These are phyloP conservation scores for Acropternis orthonyx DNA, from an alignment of 2,797 vertebrate species.

Conservation along the genomic window DNA sequence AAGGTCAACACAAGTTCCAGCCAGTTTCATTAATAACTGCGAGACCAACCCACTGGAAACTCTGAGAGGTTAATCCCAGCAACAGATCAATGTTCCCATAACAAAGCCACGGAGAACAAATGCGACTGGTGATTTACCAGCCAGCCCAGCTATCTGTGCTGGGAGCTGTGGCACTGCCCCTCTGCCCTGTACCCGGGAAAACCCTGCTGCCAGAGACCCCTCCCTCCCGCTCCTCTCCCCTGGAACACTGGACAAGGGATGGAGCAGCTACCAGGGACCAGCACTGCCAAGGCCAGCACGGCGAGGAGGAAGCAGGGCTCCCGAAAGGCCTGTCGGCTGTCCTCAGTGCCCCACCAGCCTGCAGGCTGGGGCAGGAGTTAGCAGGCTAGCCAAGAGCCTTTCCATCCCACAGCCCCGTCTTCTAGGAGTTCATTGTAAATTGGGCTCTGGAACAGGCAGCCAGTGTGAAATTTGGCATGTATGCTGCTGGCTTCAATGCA, in stretches of 20 bases:
- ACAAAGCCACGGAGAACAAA: slow-evolving; percentile 28
- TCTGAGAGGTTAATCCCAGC: slow-evolving; percentile 73
- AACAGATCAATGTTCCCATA: slow-evolving; percentile 69
- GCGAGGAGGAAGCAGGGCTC: not conserved
- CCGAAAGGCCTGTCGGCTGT: not conserved
- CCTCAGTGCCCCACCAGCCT: not conserved
- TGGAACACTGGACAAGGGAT: accelerated
- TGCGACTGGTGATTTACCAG: not conserved
- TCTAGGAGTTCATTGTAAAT: slow-evolving; percentile 30
- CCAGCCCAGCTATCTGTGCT: not conserved
- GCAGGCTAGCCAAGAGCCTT: not conserved
- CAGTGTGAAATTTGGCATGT: slow-evolving; percentile 41
- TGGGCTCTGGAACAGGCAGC: not conserved
- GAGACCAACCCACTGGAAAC: slow-evolving; percentile 70
- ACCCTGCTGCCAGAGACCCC: not conserved
- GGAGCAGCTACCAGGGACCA: not conserved
- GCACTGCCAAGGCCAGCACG: accelerated
- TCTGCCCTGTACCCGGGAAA: accelerated
- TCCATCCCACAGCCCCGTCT: slow-evolving; percentile 6
- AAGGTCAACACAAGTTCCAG: slow-evolving; percentile 72
- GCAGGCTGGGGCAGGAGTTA: not conserved
- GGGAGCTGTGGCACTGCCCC: not conserved
- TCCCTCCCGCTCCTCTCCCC: not conserved
- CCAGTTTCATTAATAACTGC: slow-evolving; percentile 70
- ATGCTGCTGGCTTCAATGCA: not conserved